Conservation (phyloP, 2,888 invertebrate genomes). For the Osedax fenrisi region DNA sequence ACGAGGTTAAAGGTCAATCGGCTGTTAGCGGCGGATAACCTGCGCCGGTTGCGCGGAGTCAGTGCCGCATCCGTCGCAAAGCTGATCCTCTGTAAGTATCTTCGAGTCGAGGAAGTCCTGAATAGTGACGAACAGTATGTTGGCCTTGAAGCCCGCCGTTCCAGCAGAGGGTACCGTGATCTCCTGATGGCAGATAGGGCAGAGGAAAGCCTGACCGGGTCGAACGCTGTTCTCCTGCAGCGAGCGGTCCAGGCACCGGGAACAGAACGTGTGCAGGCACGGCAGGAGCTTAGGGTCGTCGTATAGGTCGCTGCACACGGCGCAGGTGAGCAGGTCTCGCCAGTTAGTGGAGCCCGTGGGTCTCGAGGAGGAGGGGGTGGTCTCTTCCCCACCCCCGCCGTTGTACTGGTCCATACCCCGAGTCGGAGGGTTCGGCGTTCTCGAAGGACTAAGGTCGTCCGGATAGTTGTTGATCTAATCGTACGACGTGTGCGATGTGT, state of each 20-base stretch:
- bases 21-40: too few relatives aligned
- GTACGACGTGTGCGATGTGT: too few relatives aligned
- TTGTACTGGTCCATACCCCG: too few relatives aligned
- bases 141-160: slow-evolving; percentile 34
- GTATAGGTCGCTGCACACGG: slow-evolving; percentile 40
- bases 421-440: too few relatives aligned
- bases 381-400: too few relatives aligned
- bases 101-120: slow-evolving; percentile 36
- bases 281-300: slow-evolving; percentile 40
- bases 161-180: slow-evolving; percentile 36
- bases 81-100: slow-evolving; percentile 30
- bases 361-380: too few relatives aligned
- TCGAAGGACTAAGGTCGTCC: too few relatives aligned
- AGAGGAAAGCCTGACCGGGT: slow-evolving; percentile 37
- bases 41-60: neutral
- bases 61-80: slow-evolving; percentile 36
- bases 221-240: slow-evolving; percentile 34
- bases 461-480: too few relatives aligned
- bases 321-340: slow-evolving; percentile 33
- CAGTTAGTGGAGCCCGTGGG: neutral
- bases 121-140: slow-evolving; percentile 37
- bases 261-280: slow-evolving; percentile 44
- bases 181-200: slow-evolving; percentile 36
- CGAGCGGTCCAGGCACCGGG: slow-evolving; percentile 37
- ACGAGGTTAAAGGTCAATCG: too few relatives aligned